A percentile compares a stretch with the other conserved stretches of the same genome.
Evolutionary conservation across 1,140 invertebrate species (phyloP).

Genomic region (Coelopa frigida): DNA sequence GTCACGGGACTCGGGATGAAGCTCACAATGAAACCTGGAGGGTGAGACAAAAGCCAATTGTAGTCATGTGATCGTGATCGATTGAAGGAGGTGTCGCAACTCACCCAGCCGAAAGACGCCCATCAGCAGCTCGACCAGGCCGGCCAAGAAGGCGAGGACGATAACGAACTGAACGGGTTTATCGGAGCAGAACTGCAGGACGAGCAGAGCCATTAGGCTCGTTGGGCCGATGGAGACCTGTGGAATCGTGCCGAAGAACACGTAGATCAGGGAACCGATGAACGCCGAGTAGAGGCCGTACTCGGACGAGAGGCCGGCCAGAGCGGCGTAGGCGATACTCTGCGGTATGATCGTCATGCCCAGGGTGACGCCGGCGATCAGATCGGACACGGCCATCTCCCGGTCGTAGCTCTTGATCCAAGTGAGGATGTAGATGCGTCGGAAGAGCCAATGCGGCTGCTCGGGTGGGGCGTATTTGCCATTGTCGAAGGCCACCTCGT

Average conservation of each 20-base stretch:
- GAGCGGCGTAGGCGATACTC: slow-evolving; percentile 71
- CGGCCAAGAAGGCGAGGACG: slow-evolving; percentile 68
- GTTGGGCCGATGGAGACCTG: slow-evolving; percentile 88
- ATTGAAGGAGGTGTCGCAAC: slow-evolving; percentile 1
- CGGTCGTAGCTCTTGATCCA: slow-evolving; percentile 60
- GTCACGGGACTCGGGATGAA: slow-evolving; percentile 93
- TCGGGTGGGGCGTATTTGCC: slow-evolving; percentile 28
- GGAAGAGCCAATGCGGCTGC: slow-evolving; percentile 30
- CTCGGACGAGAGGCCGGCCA: slow-evolving; percentile 66
- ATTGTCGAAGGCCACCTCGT: neutral
- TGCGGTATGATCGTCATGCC: slow-evolving; percentile 78
- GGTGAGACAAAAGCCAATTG: slow-evolving; percentile 12
- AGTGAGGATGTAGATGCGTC: slow-evolving; percentile 49
- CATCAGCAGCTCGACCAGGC: slow-evolving; percentile 69
- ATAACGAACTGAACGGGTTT: slow-evolving; percentile 69
- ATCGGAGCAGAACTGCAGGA: slow-evolving; percentile 63
- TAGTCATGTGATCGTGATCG: neutral
- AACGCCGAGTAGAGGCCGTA: slow-evolving; percentile 47
- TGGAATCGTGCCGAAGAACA: slow-evolving; percentile 80
- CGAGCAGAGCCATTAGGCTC: slow-evolving; percentile 71
- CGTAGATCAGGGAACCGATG: slow-evolving; percentile 68
- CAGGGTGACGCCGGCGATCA: slow-evolving; percentile 69
- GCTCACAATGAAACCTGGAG: slow-evolving; percentile 82
- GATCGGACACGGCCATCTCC: slow-evolving; percentile 54
- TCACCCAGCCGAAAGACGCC: slow-evolving; percentile 49